Conservation (phyloP, 2,797 vertebrate genomes). For the Platyrinchus mystaceus region DNA sequence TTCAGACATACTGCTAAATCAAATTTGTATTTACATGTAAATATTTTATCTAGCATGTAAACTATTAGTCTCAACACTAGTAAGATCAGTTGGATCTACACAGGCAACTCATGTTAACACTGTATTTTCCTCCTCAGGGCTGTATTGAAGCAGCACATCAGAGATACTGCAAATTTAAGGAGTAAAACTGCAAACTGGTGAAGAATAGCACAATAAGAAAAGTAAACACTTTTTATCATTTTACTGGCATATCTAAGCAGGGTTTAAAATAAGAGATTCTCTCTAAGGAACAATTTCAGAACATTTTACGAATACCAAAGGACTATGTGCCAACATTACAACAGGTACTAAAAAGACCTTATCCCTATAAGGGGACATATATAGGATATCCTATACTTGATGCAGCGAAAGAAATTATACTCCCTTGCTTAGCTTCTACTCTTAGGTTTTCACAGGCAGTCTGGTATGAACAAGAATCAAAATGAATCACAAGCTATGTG, state of each 20-base stretch:
- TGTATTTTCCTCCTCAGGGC: neutral
- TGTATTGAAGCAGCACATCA: neutral
- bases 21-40: constrained; percentile 8
- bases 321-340: neutral
- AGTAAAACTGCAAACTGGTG: neutral
- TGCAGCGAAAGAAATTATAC: neutral
- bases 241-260: neutral
- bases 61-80: neutral
- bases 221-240: rapidly evolving
- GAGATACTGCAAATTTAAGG: neutral
- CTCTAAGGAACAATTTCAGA: neutral
- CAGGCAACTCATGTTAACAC: neutral
- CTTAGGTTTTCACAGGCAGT: constrained; percentile 14
- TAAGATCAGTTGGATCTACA: neutral
- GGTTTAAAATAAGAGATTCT: neutral
- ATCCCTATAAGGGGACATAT: neutral
- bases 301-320: neutral
- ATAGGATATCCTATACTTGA: neutral
- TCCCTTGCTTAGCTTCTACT: constrained; percentile 3
- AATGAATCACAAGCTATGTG: constrained; percentile 22
- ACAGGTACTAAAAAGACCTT: neutral
- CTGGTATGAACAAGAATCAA: neutral
- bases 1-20: neutral
- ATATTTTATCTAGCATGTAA: constrained; percentile 9
- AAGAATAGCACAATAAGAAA: neutral